phyloP scores from a whole-genome alignment of 2,113 vertebrate genomes.

The Cephalopterus ornatus region DNA sequence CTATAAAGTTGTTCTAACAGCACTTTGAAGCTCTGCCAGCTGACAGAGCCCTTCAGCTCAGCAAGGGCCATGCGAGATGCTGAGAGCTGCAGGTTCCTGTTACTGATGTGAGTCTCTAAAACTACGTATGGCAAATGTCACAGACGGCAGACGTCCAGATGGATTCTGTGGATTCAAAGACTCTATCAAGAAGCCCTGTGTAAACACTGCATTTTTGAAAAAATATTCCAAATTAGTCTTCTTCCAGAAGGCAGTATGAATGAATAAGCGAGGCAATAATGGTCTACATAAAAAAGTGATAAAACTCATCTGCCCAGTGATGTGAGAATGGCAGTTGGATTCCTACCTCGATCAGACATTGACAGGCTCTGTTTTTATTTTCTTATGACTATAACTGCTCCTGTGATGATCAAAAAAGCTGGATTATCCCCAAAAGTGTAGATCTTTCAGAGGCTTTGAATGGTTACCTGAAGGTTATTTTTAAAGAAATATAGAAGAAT shows the following conservation, averaged over 20 bases:
- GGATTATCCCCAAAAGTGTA: background rate
- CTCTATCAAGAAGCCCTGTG: background rate
- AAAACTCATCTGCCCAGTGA: background rate
- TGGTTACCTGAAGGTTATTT: background rate
- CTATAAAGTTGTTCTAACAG: background rate
- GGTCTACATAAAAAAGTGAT: background rate
- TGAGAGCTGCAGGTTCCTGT: background rate
- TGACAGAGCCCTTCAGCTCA: background rate
- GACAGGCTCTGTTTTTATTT: background rate
- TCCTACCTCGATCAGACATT: background rate
- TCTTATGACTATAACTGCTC: background rate
- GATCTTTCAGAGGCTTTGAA: background rate
- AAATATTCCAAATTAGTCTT: background rate
- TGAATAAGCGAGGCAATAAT: background rate
- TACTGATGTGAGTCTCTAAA: background rate
- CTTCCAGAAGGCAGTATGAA: background rate
- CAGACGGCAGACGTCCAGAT: background rate
- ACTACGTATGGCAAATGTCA: background rate
- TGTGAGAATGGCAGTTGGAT: background rate
- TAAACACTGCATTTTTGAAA: conserved; percentile 2
- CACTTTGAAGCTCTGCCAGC: conserved; percentile 55
- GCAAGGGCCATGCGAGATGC: background rate
- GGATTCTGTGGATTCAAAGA: background rate
- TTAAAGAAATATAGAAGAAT: background rate
- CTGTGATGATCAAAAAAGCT: background rate